These are phyloP conservation scores for Arctocebus calabarensis DNA, from an alignment of 2,797 vertebrate genomes.

Conservation along the genomic window DNA sequence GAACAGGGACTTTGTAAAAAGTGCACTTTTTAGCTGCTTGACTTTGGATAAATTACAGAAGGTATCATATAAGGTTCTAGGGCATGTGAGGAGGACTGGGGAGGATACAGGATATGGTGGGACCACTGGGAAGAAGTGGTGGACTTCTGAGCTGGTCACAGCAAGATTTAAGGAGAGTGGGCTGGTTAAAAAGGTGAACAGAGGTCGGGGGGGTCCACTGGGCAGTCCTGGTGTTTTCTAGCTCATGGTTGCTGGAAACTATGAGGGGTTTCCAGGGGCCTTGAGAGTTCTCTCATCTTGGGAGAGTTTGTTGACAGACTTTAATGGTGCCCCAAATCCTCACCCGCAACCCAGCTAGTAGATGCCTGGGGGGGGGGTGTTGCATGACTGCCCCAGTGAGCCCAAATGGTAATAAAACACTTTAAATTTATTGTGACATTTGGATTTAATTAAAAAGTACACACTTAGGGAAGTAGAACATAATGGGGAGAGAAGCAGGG, in stretches of 20 bases:
- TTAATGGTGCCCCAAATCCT: not conserved
- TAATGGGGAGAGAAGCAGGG: slow-evolving; percentile 88
- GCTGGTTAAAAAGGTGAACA: not conserved
- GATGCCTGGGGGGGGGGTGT: slow-evolving; percentile 78
- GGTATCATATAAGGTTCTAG: not conserved
- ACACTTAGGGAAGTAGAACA: slow-evolving; percentile 91
- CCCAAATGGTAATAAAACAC: slow-evolving; percentile 89
- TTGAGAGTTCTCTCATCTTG: not conserved
- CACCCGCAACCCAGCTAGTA: not conserved
- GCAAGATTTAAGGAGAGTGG: not conserved
- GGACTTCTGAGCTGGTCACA: not conserved
- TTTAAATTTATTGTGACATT: slow-evolving; percentile 92
- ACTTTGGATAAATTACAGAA: not conserved
- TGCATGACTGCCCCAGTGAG: slow-evolving; percentile 89
- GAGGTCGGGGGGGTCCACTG: not conserved
- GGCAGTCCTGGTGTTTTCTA: not conserved
- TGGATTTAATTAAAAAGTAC: slow-evolving; percentile 94
- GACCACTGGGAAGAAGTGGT: not conserved
- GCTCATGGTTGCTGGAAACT: not conserved
- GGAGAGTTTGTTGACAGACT: not conserved
- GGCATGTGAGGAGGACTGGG: not conserved
- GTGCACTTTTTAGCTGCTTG: not conserved
- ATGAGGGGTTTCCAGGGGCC: not conserved
- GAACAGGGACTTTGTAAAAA: not conserved
- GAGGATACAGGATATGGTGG: not conserved